These are phyloP conservation scores for Cydia amplana DNA, from an alignment of 1,140 invertebrate species.

Conservation along the genomic window DNA sequence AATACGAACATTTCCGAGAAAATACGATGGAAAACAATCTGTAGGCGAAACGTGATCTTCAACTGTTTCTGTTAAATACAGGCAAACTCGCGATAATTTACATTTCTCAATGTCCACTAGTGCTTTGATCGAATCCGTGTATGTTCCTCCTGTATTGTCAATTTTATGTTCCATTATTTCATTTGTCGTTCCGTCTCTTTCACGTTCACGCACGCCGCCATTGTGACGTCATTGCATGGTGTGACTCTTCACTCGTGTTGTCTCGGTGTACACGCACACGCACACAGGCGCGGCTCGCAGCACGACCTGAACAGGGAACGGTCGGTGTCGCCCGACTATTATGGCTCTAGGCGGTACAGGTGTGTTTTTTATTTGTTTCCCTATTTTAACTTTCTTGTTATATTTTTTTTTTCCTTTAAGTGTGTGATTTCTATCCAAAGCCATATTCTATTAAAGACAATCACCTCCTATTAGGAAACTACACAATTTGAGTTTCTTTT, in stretches of 20 bases:
- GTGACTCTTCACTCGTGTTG: constrained; percentile 43
- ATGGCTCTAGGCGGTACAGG: constrained; percentile 84
- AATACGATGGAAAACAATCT: too few relatives aligned
- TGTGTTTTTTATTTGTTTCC: constrained; percentile 68
- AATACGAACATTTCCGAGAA: too few relatives aligned
- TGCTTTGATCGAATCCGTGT: neutral
- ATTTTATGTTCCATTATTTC: constrained; percentile 36
- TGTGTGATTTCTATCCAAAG: neutral
- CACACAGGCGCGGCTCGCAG: constrained; percentile 82
- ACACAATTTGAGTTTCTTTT: neutral
- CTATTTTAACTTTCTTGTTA: constrained; percentile 40
- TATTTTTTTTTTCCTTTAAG: constrained; percentile 24
- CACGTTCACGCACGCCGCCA: constrained; percentile 50
- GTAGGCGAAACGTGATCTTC: too few relatives aligned
- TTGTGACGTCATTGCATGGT: constrained; percentile 64
- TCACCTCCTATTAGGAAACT: neutral
- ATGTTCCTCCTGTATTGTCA: neutral
- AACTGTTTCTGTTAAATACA: too few relatives aligned
- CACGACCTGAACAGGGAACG: constrained; percentile 82
- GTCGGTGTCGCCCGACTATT: constrained; percentile 83
- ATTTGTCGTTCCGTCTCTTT: constrained; percentile 43
- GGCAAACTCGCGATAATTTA: too few relatives aligned
- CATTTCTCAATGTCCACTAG: neutral
- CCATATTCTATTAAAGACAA: too few relatives aligned
- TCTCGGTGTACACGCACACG: constrained; percentile 20